Evolutionary conservation across 1,140 invertebrate genomes (phyloP), one percentile per base, ranked within the genome.

Genomic region (silkworm (Bombyx mori)): DNA sequence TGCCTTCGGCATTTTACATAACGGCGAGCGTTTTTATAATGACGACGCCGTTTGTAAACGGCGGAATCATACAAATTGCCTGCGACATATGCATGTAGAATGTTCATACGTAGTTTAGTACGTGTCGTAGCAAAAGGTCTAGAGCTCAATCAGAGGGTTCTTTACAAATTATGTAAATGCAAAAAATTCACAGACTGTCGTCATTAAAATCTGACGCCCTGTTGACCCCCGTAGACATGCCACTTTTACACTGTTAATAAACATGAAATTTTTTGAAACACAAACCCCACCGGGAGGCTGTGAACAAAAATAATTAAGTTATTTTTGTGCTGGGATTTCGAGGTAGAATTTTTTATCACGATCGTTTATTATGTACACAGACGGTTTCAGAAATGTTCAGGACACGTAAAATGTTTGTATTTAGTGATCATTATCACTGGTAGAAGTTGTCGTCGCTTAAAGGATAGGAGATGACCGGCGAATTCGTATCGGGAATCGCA

Each of bases 141-240:
- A 44, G 42, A 43, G 49, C 57, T 57, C 47, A 68, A 72, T 70
- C 65, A 66, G 52, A 58, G 61, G 63, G 52, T 49, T 26, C 62
- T 61, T 52, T 57, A 65, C 57, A 73, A 73, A 73, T 73, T 70
- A 74, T 76, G 65, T 61, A 75, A 70, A 73, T 70, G 60, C 56
- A 65, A 22, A 52, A 42, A 52, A 26, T 45, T 57, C 47, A 63
- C 62, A 62, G 66, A 61, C 45, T 60, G 52, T 53, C 57, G 48
- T 71, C 66, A 75, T 78, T 80, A 78, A 77, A 71, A 71, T 67
- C 62, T 73, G 62, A 63, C 67, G 73, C 63, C 58, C 49, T 42
- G 68, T 61, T 69, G 69, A 65, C 58, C 58, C 50, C 43, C 18
- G 58, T 22, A 60, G 47, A 48, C 12, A 49, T 42, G 45, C n/a